Percentiles rank a stretch among this genome's conserved stretches.
Conservation (phyloP, 2,888 invertebrate species). For the Lumbricus terrestris region DNA sequence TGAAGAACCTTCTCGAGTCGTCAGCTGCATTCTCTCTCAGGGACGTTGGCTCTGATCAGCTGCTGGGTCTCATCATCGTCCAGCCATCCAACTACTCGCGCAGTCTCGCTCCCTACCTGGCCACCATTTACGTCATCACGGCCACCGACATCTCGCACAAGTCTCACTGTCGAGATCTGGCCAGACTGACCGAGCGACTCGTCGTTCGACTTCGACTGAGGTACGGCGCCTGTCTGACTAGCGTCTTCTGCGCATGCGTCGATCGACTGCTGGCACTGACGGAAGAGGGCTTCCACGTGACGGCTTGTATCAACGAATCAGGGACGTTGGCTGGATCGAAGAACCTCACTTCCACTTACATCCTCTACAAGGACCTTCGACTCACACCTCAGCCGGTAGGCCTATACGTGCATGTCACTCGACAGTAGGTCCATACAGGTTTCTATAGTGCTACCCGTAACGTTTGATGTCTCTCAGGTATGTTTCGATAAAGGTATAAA, state of each 20-base stretch:
- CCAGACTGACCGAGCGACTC: background rate
- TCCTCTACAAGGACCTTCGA: background rate
- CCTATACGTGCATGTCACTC: no score
- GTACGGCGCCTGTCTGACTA: background rate
- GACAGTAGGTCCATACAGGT: background rate
- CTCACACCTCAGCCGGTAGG: background rate
- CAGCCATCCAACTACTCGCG: conserved; percentile 14
- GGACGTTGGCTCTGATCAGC: background rate
- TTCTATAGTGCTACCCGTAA: no score
- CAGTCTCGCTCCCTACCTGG: background rate
- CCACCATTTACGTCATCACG: background rate
- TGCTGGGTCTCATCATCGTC: background rate
- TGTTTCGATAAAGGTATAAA: no score
- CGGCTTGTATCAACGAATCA: conserved; percentile 13
- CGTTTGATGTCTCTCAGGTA: no score
- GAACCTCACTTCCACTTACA: background rate
- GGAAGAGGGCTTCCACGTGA: conserved; percentile 9
- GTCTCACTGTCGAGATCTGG: background rate
- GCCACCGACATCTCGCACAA: conserved; percentile 9
- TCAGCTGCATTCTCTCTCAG: conserved; percentile 11
- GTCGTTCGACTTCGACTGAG: background rate
- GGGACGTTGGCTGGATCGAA: background rate
- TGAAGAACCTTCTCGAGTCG: background rate
- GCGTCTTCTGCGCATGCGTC: background rate
- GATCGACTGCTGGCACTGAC: conserved; percentile 11